Evolutionary conservation across 2,888 invertebrate species (phyloP).

Genomic region (Hermodice carunculata): DNA sequence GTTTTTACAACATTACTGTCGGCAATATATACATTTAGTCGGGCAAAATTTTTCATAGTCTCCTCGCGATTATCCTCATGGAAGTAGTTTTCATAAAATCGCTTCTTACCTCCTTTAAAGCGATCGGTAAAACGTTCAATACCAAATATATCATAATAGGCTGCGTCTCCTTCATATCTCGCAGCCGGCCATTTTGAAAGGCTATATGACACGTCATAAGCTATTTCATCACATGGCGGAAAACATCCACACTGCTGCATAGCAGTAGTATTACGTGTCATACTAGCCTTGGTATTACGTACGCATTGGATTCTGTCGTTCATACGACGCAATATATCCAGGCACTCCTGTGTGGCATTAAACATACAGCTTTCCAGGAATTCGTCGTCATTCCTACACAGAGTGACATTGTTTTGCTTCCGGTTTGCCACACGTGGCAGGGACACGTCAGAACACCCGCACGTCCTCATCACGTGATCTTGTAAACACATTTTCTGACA

Average conservation of each 20-base stretch:
- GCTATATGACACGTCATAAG: conserved; percentile 40
- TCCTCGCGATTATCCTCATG: conserved; percentile 25
- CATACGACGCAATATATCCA: conserved; percentile 20
- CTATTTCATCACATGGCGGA: conserved; percentile 39
- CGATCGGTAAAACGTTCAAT: conserved; percentile 34
- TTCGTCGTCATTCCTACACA: conserved; percentile 26
- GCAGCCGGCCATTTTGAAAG: conserved; percentile 43
- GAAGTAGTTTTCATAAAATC: conserved; percentile 29
- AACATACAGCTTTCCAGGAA: conserved; percentile 35
- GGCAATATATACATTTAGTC: conserved; percentile 43
- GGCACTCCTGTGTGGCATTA: conserved; percentile 32
- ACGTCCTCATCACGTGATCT: conserved; percentile 26
- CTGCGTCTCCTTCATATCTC: conserved; percentile 41
- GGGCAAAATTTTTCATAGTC: conserved; percentile 40
- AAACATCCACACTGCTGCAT: conserved; percentile 35
- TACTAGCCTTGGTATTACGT: conserved; percentile 17
- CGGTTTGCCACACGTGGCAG: conserved; percentile 21
- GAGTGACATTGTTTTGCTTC: background rate
- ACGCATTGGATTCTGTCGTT: conserved; percentile 33
- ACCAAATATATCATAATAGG: conserved; percentile 36
- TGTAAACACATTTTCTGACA: conserved; percentile 44
- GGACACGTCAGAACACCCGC: conserved; percentile 29
- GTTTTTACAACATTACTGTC: conserved; percentile 43
- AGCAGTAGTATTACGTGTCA: conserved; percentile 31
- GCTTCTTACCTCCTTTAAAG: conserved; percentile 30